Evolutionary conservation across 2,888 invertebrate genomes (phyloP).

Genomic region (Apoda limacodes): DNA sequence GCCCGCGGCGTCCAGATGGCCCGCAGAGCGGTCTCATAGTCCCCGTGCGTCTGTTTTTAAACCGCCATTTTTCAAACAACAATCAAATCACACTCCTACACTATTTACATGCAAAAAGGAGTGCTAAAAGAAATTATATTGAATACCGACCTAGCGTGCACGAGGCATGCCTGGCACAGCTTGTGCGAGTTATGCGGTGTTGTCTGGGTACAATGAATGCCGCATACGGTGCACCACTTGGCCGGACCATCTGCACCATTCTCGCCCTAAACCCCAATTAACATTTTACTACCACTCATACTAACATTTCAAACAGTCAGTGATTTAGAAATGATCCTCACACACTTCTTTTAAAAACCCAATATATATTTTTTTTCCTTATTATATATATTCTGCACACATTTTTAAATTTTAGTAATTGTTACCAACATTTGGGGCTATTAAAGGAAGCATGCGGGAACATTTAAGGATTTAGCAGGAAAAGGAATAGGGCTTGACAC

Average conservation of each 20-base stretch:
- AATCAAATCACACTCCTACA: constrained; percentile 20
- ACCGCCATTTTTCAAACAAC: constrained; percentile 51
- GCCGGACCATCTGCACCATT: constrained; percentile 51
- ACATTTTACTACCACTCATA: constrained; percentile 34
- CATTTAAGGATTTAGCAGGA: constrained; percentile 26
- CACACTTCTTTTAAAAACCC: constrained; percentile 68
- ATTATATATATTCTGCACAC: constrained; percentile 63
- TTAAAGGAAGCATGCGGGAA: constrained; percentile 69
- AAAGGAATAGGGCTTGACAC: constrained; percentile 25
- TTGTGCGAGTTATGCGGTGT: constrained; percentile 65
- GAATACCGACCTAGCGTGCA: constrained; percentile 71
- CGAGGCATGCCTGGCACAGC: constrained; percentile 69
- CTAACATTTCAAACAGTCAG: constrained; percentile 3
- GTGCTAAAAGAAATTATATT: not conserved
- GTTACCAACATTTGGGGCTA: constrained; percentile 42
- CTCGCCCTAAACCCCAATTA: constrained; percentile 65
- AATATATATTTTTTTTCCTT: too few species aligned
- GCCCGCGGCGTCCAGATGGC: constrained; percentile 71
- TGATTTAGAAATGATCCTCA: constrained; percentile 28
- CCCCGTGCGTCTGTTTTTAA: constrained; percentile 80
- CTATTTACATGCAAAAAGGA: not conserved
- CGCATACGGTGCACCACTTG: constrained; percentile 64
- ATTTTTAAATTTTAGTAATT: too few species aligned
- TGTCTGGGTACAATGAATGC: constrained; percentile 63
- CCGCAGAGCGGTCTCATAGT: constrained; percentile 84